Base-by-base conservation (phyloP, 2,797 vertebrate species). In the Emys orbicularis region DNA sequence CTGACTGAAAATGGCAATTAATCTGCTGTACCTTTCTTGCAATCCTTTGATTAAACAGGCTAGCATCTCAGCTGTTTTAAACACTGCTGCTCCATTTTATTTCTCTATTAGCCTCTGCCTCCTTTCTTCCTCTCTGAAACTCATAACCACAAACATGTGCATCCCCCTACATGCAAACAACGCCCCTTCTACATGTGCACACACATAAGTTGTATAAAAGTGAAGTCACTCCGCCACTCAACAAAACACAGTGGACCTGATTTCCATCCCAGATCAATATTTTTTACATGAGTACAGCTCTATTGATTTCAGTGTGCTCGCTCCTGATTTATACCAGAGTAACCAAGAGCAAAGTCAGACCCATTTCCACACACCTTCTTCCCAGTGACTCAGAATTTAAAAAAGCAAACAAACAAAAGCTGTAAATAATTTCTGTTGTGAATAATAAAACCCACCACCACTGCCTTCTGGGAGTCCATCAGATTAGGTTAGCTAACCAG, bases 1-100 rank as follows among this genome's bases (percentile, higher is more conserved):
- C 47, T 44, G 44, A 44, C 89, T 94, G 95, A 94, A 89, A 96
- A 94, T 93, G 57, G 56, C 97, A 82, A 81, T 96, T 93, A 90
- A 76, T 15, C 25, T 57, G 88, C 21, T 87, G 81, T 84, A 95
- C 90, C 94, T 96, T 93, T 72, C 92, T 0, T 72, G 65, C 0
- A 83, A 47, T 68, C 68, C 90, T 95, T 84, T 95, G 94, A 76
- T 76, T 76, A 76, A 76, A 76, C 12, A 44, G 41, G 41, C 68
- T 12, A 74, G 68, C 93, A 89, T 21, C 57, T 0, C 0, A 23
- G n/a, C 83, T 31, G 77, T 2, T 49, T 61, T 2, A 76, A 23
- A 31, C 25, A 2, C 81, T 23, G 61, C 74, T n/a, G 85, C 9
- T 4, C 54, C 47, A 31, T 76, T 76, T 76, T 27, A 76, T 76